Percentiles rank a stretch among this genome's conserved stretches.
phyloP scores from a whole-genome alignment of 2,888 invertebrate genomes.

The Helleia helle region DNA sequence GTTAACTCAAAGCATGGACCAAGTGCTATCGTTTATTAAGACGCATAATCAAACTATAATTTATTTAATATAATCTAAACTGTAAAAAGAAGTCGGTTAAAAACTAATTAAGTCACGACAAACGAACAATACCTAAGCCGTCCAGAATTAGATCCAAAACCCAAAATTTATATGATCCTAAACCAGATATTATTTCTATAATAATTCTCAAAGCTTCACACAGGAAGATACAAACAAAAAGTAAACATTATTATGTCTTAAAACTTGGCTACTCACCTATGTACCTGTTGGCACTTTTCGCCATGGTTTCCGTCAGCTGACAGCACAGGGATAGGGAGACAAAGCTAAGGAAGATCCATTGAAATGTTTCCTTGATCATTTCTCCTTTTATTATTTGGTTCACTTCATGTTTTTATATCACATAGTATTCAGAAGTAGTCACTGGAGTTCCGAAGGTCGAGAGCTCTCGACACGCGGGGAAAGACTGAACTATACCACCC shows the following conservation, averaged over 20 bases:
- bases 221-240: no score
- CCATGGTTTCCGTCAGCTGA: conserved; percentile 64
- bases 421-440: conserved; percentile 13
- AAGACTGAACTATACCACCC: conserved; percentile 36
- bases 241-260: not conserved
- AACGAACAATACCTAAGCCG: no score
- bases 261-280: conserved; percentile 44
- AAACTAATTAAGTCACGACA: no score
- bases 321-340: conserved; percentile 66
- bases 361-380: conserved; percentile 64
- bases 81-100: no score
- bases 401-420: conserved; percentile 19
- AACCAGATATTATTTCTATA: no score
- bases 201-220: no score
- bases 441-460: conserved; percentile 38
- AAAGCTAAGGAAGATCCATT: conserved; percentile 63
- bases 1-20: no score
- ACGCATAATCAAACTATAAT: no score
- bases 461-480: conserved; percentile 46
- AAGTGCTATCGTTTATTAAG: no score
- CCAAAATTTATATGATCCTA: no score
- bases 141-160: no score
- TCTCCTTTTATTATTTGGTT: conserved; percentile 27
- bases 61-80: no score
- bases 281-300: conserved; percentile 63